Evolutionary conservation across 1,140 invertebrate species (phyloP).

Genomic region (Drosophila serrata): DNA sequence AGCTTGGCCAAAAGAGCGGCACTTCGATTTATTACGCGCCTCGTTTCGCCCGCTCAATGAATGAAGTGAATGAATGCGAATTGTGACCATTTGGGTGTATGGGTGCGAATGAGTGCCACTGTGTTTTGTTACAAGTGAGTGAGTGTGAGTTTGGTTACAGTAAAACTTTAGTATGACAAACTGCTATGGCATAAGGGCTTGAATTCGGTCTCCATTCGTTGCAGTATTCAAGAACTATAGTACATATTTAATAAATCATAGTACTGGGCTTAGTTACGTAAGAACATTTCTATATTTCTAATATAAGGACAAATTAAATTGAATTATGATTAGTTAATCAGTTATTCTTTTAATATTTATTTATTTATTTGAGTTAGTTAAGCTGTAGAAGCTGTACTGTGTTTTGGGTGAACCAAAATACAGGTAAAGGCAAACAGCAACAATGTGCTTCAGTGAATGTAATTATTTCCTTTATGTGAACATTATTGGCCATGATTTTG

Average conservation of each 20-base stretch:
- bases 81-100: conserved; percentile 7
- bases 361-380: too few relatives aligned
- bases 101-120: conserved; percentile 6
- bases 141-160: background rate
- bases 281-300: too few relatives aligned
- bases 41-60: conserved; percentile 37
- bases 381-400: background rate
- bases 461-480: conserved; percentile 62
- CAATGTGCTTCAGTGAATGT: conserved; percentile 55
- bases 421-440: conserved; percentile 23
- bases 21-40: conserved; percentile 64
- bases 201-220: background rate
- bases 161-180: conserved; percentile 3
- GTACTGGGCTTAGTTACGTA: too few relatives aligned
- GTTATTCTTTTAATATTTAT: too few relatives aligned
- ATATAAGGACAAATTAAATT: too few relatives aligned
- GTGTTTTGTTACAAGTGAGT: conserved; percentile 1
- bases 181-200: background rate
- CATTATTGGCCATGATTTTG: conserved; percentile 54
- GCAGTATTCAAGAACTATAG: background rate
- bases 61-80: conserved; percentile 56
- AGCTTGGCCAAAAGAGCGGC: conserved; percentile 37
- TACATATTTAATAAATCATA: too few relatives aligned
- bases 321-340: too few relatives aligned
- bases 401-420: conserved; percentile 2